Base-by-base conservation (phyloP, 2,797 vertebrate species). In the Simalia tracyae region DNA sequence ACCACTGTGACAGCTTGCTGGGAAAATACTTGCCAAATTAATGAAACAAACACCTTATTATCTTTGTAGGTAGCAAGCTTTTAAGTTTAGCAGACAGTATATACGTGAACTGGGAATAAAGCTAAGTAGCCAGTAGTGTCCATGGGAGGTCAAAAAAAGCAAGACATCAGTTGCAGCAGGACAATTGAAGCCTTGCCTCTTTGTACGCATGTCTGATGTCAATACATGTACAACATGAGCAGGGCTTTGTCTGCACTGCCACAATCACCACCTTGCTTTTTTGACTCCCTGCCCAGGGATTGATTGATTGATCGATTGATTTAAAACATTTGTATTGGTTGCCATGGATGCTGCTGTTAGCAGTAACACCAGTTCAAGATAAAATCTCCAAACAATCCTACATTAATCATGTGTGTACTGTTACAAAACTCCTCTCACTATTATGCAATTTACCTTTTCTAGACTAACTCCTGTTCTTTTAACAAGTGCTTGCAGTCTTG, bases 401-500 rank as follows among this genome's bases (percentile, higher is more conserved):
- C 6, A 66, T 84, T 28, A 85, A 42, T 54, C 19, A 68, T 19
- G 17, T 24, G 19, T 68, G 1, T 59, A 63, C n/a, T 42, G 5
- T 72, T 31, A 63, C 63, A 28, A 68, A 46, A 24, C 24, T 86
- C 22, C 28, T 56, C 11, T 15, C 81, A 12, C 46, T 0, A 31
- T 0, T 24, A 9, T 2, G 22, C 15, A 90, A 22, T 97, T 97
- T 95, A 99, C 99, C 98, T 99, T 99, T 94, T 99, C 99, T 92
- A 99, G 97, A 95, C 99, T 99, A 92, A 99, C 98, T 10, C 99
- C 99, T 15, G 99, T 99, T 97, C 99, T 98, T 97, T 98, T 99
- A 88, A 99, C 99, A 95, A 99, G 98, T 5, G 99, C 99, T 96
- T 99, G 99, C 87, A 99, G 98, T 17, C 98, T 97, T 94, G 99